Evolutionary conservation across 2,888 invertebrate species (phyloP).

Genomic region (Macropis europaea): DNA sequence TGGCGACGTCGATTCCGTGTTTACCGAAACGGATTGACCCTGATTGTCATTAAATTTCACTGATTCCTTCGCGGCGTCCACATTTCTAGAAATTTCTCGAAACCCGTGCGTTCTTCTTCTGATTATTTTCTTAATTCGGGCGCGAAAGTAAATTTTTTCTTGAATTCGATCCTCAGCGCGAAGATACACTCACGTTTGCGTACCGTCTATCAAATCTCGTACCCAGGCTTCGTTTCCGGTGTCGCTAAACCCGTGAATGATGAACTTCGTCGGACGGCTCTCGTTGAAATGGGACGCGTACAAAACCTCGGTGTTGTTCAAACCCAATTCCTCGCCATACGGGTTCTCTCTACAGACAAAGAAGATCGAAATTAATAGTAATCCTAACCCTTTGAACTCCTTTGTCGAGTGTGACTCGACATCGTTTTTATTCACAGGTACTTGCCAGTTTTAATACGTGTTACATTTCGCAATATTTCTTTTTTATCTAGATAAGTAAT

Average conservation of each 20-base stretch:
- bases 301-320: slow-evolving; percentile 72
- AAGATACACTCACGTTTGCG: slow-evolving; percentile 1
- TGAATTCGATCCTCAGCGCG: background rate
- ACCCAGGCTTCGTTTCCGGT: slow-evolving; percentile 74
- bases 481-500: too few species aligned
- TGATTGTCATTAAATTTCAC: slow-evolving; percentile 58
- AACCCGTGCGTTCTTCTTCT: background rate
- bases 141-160: background rate
- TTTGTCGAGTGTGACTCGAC: too few species aligned
- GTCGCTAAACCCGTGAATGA: slow-evolving; percentile 73
- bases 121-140: background rate
- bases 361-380: too few species aligned
- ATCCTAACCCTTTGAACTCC: too few species aligned
- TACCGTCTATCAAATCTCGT: slow-evolving; percentile 69
- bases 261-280: slow-evolving; percentile 72
- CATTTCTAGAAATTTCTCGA: slow-evolving; percentile 30
- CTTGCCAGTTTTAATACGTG: too few species aligned
- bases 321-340: slow-evolving; percentile 70
- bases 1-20: slow-evolving; percentile 66
- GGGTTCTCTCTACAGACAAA: slow-evolving; percentile 67
- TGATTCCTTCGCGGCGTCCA: slow-evolving; percentile 10
- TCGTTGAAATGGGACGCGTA: slow-evolving; percentile 75
- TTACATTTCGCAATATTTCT: too few species aligned
- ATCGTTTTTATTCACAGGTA: too few species aligned
- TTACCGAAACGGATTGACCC: slow-evolving; percentile 64